Evolutionary conservation across 2,113 vertebrate genomes (phyloP).

Genomic region (Oryzias celebensis): DNA sequence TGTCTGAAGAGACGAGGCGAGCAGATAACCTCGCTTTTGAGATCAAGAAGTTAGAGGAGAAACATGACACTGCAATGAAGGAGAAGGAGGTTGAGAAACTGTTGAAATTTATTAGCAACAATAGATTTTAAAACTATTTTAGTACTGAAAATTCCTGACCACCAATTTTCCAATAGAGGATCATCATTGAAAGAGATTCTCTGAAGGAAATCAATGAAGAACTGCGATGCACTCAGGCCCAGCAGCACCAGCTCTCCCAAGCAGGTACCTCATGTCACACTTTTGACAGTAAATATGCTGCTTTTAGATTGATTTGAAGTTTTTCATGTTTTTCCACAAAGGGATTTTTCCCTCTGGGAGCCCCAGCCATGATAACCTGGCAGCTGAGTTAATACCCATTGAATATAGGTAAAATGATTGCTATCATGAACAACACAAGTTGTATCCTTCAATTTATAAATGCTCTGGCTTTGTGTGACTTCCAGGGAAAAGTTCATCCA

Average conservation of each 20-base stretch:
- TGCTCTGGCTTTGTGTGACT: background rate
- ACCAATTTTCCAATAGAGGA: constrained; percentile 74
- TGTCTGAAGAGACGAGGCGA: constrained; percentile 90
- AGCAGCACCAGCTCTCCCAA: constrained; percentile 88
- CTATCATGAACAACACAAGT: background rate
- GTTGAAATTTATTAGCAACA: constrained; percentile 4
- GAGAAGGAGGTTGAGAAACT: constrained; percentile 88
- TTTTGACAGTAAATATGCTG: background rate
- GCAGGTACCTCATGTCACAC: constrained; percentile 76
- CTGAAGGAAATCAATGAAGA: constrained; percentile 95
- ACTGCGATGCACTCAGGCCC: constrained; percentile 89
- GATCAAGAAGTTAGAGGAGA: constrained; percentile 91
- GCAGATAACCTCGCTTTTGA: constrained; percentile 93
- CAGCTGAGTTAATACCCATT: constrained; percentile 91
- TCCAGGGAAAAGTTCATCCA: constrained; percentile 91
- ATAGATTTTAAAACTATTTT: background rate
- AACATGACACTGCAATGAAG: constrained; percentile 87
- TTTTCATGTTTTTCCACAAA: constrained; percentile 14
- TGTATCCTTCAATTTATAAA: background rate
- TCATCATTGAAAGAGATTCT: constrained; percentile 90
- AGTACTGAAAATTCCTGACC: background rate
- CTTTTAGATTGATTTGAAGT: background rate
- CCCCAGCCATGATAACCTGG: constrained; percentile 88
- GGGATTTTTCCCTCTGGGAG: constrained; percentile 77
- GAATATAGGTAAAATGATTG: constrained; percentile 84